Evolutionary conservation across 2,113 vertebrate species (phyloP), one percentile per base, ranked within the genome.

Genomic region (Nanger granti): DNA sequence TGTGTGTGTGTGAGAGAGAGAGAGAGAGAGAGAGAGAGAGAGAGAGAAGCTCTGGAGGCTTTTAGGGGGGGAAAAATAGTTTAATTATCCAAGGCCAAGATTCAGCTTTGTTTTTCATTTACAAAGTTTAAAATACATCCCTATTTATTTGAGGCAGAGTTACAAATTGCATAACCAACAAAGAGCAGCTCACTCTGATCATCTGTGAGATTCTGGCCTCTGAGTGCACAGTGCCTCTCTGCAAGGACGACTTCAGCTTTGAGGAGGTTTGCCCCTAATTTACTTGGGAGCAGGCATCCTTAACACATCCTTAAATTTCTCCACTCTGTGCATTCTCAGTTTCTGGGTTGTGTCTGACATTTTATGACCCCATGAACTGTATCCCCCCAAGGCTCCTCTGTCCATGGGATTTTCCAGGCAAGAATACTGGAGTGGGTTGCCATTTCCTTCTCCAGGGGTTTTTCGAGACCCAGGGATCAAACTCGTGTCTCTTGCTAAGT

Each of bases 91-190:
- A 96, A 95, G 52, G 26, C 41, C 87, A 92, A 93, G 7, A 49
- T 85, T 83, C 47, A 95, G n/a, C n/a, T 95, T 97, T 5, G 86
- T 22, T 96, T 92, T 96, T 64, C 92, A 7, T 93, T 91, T 57
- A 28, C 47, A 59, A 97, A 92, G 7, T 14, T 26, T 79, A 22
- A 92, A 91, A 79, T 24, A 69, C 86, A 91, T 59, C 79, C 6
- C 9, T 60, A 37, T 89, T 69, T 90, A 54, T 76, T 41, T 85
- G 60, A 93, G 54, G 29, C 54, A 41, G 60, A 92, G 2, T 97
- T 82, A 82, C 10, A 52, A 41, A 76, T 6, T 88, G 5, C 54
- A 8, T 15, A 60, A 49, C 4, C 47, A 52, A 34, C 3, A 62
- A 73, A 89, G 22, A 37, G 28, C 22, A 55, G 5, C 5, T 84